Evolutionary conservation across 1,140 invertebrate species (phyloP), one percentile per base, ranked within the genome.

Genomic region (Galleria mellonella): DNA sequence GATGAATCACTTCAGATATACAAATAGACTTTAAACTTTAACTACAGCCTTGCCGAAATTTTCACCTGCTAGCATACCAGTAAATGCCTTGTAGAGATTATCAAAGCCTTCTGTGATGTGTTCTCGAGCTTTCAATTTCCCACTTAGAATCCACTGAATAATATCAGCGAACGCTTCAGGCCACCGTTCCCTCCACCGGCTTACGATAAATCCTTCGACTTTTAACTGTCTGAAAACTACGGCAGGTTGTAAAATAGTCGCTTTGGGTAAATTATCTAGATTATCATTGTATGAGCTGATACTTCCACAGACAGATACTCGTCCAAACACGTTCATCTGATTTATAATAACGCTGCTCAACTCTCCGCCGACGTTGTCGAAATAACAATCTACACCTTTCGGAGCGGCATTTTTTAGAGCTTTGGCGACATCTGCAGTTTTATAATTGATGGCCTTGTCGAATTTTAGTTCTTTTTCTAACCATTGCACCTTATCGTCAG

Each of bases 391-490:
- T 0, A 93, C 85, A 0, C 72, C 92, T 2, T 91, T 68, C 0
- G 91, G 90, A 9, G 91, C 91, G 13, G 79, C 84, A 63, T 89
- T 66, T 48, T 87, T 87, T 12, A 94, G 70, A 10, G 82, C 85
- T 14, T 76, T 47, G 2, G 68, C 56, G 10, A 93, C 46, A 47
- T 92, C 68, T 6, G 77, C 79, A 0, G 79, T 90, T 69, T 94
- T 94, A 65, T 94, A 94, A 74, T 94, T 94, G 47, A 91, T 90
- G 1, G 88, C 91, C 52, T 83, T 72, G 70, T 94, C 92, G 69
- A 94, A 93, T n/a, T 89, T 89, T 0, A 93, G 66, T 13, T 92
- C 88, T 1, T 90, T 64, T 33, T 88, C 89, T 0, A 94, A 62
- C 91, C 91, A 94, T 51, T 89, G 71, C 30, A 91, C 89, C 85